Evolutionary conservation across 1,140 invertebrate genomes (phyloP).

Genomic region (Ostrea edulis): DNA sequence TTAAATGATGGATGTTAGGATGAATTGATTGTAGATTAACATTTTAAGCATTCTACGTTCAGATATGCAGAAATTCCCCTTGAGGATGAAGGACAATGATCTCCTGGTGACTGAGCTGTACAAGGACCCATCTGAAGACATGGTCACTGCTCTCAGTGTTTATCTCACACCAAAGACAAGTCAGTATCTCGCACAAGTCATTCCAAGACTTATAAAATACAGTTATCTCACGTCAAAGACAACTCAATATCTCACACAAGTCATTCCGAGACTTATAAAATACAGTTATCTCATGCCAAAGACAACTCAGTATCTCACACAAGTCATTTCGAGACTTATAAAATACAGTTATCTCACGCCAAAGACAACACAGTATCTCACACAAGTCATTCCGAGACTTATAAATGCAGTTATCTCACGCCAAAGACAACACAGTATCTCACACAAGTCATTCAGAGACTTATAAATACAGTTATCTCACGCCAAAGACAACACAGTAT

Average conservation of each 20-base stretch:
- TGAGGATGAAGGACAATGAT: slow-evolving; percentile 98
- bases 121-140: slow-evolving; percentile 94
- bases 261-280: too few species aligned
- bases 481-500: slow-evolving; percentile 94
- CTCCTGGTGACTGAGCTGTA: slow-evolving; percentile 97
- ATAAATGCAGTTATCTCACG: slow-evolving; percentile 95
- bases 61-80: slow-evolving; percentile 99
- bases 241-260: slow-evolving; percentile 29
- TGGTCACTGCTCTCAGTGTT: slow-evolving; percentile 98
- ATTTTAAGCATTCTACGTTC: background rate
- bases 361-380: too few species aligned
- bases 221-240: background rate
- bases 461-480: slow-evolving; percentile 88
- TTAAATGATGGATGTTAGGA: background rate
- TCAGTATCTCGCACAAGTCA: slow-evolving; percentile 78
- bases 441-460: background rate
- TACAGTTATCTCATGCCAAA: too few species aligned
- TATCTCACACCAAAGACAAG: slow-evolving; percentile 98
- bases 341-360: background rate
- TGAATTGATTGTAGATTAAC: background rate
- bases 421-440: slow-evolving; percentile 93
- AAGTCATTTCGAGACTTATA: too few species aligned
- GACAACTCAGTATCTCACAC: too few species aligned
- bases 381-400: too few species aligned
- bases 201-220: background rate